Conservation (phyloP, 2,113 vertebrate species). For the Formicarius rufipectus region DNA sequence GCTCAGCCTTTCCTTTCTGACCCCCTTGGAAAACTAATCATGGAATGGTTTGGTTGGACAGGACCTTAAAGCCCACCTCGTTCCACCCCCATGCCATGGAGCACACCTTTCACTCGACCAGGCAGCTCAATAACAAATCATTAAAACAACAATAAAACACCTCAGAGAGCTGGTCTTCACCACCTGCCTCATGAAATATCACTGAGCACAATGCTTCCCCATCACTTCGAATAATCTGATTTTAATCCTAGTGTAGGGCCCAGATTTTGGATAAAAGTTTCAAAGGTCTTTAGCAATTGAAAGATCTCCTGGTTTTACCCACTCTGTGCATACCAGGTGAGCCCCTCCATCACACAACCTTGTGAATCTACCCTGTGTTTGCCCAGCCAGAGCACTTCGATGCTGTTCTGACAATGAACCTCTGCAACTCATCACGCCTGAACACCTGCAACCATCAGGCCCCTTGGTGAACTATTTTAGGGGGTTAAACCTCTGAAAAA, state of each 20-base stretch:
- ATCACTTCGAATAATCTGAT: not conserved
- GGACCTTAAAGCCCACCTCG: not conserved
- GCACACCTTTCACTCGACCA: not conserved
- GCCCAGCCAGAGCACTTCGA: not conserved
- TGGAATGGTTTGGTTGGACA: not conserved
- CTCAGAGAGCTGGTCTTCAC: not conserved
- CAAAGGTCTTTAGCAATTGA: not conserved
- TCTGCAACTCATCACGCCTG: not conserved
- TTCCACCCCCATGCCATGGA: not conserved
- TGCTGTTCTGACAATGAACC: not conserved
- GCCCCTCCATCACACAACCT: not conserved
- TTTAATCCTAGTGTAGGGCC: not conserved
- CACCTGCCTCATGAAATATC: not conserved
- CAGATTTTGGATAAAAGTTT: not conserved
- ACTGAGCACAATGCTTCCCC: no score
- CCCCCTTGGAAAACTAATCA: not conserved
- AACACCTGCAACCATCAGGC: not conserved
- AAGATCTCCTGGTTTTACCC: not conserved
- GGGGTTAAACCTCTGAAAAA: not conserved
- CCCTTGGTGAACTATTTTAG: accelerated
- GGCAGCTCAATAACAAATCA: not conserved
- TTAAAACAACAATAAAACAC: not conserved
- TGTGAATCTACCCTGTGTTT: not conserved
- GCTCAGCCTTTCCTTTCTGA: not conserved
- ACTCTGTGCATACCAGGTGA: not conserved